Evolutionary conservation across 2,113 vertebrate species (phyloP).

Genomic region (Jacana jacana): DNA sequence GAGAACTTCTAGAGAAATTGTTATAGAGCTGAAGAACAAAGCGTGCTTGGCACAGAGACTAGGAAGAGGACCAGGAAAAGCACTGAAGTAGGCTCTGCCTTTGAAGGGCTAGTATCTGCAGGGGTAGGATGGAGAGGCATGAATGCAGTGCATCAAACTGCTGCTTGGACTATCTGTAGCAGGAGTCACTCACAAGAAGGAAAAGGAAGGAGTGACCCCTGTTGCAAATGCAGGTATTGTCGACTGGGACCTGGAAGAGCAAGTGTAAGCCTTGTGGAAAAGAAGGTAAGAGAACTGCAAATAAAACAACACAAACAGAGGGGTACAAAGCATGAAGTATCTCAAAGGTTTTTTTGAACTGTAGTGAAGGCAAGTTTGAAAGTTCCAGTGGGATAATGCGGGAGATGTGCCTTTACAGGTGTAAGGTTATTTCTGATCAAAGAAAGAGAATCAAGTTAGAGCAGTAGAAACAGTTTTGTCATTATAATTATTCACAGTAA

Average conservation of each 20-base stretch:
- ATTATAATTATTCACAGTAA: neutral
- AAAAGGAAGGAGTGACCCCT: neutral
- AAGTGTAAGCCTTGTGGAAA: neutral
- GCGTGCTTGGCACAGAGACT: fast-evolving
- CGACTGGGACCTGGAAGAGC: neutral
- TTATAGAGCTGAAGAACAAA: fast-evolving
- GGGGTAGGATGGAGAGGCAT: neutral
- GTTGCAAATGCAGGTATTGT: neutral
- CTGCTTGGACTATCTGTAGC: neutral
- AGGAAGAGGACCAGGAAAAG: too few relatives aligned
- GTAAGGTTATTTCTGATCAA: neutral
- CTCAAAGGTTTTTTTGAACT: neutral
- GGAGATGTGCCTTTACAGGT: neutral
- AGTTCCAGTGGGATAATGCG: neutral
- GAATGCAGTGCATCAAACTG: neutral
- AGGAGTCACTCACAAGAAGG: neutral
- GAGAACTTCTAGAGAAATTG: neutral
- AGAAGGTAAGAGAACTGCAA: neutral
- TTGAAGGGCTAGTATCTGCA: neutral
- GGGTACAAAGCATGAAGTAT: neutral
- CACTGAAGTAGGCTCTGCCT: neutral
- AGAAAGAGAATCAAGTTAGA: neutral
- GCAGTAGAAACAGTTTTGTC: neutral
- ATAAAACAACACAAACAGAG: fast-evolving
- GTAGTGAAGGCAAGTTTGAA: fast-evolving